Evolutionary conservation across 2,113 vertebrate species (phyloP), one percentile per base, ranked within the genome.

Genomic region (Brachyistius frenatus): DNA sequence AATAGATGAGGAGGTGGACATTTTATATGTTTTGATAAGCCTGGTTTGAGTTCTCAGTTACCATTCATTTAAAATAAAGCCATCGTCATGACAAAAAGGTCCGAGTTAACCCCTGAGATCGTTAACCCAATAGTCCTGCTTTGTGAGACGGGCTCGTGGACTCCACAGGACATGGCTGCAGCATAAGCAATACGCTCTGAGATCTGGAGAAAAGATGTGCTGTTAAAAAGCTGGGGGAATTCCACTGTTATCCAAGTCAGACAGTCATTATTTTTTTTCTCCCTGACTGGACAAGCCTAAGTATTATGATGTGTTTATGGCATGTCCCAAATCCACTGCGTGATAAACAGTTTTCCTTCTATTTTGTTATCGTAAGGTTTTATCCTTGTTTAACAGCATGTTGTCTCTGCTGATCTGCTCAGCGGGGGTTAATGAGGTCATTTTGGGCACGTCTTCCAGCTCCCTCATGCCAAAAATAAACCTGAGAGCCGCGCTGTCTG

Each of bases 391-490:
- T 35, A n/a, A 10, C 23, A 58, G 16, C 41, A 2, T 39, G 6
- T 66, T 66, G 6, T 16, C n/a, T 49, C 39, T 23, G 16, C 35
- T 39, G 36, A 7, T 16, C 39, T 55, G 58, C 36, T 50, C 56
- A 41, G 2, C 50, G n/a, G 11, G 13, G 9, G 41, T 74, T 81
- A 16, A 64, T 68, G 30, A 32, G 41, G 62, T 64, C 54, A 7
- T 78, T 67, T 56, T 60, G 66, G 53, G 11, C 53, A 81, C 66
- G 53, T 83, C 56, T 35, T 89, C 53, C 46, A 75, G 66, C 65
- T 72, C 23, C 73, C 37, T 76, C 71, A 61, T 71, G 66, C 78
- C 72, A 63, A 71, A 90, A 89, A 90, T 85, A 90, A 84, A 89
- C 66, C 55, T 49, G 30, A 73, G 53, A 55, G 66, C 39, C 71